Conservation (phyloP, 2,113 vertebrate genomes). For the Arvicanthis niloticus region DNA sequence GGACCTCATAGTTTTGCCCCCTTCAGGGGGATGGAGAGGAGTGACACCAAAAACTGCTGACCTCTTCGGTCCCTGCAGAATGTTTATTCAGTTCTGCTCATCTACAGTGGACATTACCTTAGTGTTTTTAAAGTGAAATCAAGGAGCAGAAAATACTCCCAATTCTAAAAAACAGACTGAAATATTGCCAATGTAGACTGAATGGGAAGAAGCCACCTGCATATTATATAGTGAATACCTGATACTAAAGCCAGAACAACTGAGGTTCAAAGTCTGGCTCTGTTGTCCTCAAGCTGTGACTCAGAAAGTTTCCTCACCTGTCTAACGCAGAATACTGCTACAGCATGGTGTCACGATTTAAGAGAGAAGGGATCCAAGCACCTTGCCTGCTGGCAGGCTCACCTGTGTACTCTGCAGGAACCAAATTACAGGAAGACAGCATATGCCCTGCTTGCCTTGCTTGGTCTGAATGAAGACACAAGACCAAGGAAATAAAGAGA, state of each 20-base stretch:
- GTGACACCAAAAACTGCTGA: background rate
- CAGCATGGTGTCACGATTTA: background rate
- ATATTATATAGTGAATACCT: background rate
- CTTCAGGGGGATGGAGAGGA: background rate
- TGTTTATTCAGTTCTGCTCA: background rate
- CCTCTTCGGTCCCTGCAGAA: background rate
- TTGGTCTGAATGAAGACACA: background rate
- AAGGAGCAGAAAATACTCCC: slow-evolving; percentile 22
- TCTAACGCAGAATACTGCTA: background rate
- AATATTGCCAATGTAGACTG: background rate
- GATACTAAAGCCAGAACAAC: background rate
- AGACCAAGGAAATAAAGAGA: background rate
- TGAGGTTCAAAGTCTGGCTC: background rate
- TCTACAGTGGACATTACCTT: background rate
- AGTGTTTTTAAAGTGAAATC: background rate
- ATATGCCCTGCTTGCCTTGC: background rate
- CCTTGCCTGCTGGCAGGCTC: background rate
- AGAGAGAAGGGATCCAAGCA: background rate
- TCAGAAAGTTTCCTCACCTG: background rate
- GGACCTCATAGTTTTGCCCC: background rate
- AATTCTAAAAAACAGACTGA: background rate
- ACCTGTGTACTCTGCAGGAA: too few species aligned
- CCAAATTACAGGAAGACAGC: background rate
- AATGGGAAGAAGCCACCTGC: background rate
- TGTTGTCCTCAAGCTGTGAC: background rate